phyloP scores from a whole-genome alignment of 2,888 invertebrate genomes.

The Scaptodrosophila latifasciaeformis region DNA sequence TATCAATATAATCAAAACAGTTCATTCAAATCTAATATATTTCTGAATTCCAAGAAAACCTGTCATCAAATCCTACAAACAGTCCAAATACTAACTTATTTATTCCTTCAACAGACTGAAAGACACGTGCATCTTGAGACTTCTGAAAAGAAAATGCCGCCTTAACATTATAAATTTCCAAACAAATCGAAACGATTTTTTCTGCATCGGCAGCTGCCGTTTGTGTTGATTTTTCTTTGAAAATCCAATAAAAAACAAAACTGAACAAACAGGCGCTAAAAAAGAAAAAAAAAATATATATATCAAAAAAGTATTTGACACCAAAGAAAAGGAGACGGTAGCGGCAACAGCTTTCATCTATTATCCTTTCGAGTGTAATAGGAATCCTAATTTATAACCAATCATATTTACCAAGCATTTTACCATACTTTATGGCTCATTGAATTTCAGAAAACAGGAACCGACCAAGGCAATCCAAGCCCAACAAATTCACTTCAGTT shows the following conservation, averaged over 20 bases:
- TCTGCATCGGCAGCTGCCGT: too few relatives aligned
- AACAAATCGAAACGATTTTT: constrained; percentile 22
- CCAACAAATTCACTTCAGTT: not conserved
- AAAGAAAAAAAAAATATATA: too few relatives aligned
- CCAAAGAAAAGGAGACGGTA: constrained; percentile 42
- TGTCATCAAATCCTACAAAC: too few relatives aligned
- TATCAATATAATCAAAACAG: too few relatives aligned
- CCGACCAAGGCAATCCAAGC: constrained; percentile 18
- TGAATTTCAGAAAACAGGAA: constrained; percentile 53
- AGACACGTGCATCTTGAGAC: constrained; percentile 27
- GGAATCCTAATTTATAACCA: constrained; percentile 57
- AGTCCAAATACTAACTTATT: too few relatives aligned
- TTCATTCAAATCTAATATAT: too few relatives aligned
- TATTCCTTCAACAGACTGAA: constrained; percentile 14
- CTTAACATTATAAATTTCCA: constrained; percentile 36
- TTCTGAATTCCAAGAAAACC: too few relatives aligned
- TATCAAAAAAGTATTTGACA: constrained; percentile 64
- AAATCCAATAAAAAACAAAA: constrained; percentile 25
- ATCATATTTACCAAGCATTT: constrained; percentile 49
- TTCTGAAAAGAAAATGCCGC: constrained; percentile 16
- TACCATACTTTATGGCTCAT: constrained; percentile 60
- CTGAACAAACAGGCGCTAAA: constrained; percentile 36
- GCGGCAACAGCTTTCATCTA: constrained; percentile 57
- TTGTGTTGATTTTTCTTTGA: constrained; percentile 20
- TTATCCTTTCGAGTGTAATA: constrained; percentile 43